Evolutionary conservation across 2,113 vertebrate species (phyloP).

Genomic region (Ginglymostoma cirratum): DNA sequence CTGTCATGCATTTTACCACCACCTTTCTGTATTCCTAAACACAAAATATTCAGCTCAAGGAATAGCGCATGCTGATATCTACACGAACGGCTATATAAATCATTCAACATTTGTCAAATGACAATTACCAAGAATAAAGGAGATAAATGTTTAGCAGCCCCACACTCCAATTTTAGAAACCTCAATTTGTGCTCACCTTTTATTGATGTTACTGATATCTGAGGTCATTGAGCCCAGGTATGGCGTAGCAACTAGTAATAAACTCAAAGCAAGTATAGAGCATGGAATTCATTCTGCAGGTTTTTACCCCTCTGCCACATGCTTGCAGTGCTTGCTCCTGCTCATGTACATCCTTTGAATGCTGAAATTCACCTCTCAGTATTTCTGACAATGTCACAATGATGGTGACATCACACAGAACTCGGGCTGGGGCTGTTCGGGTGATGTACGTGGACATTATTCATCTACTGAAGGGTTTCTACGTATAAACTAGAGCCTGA

Average conservation of each 20-base stretch:
- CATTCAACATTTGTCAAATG: not conserved
- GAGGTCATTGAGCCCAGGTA: not conserved
- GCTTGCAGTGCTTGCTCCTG: not conserved
- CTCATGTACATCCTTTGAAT: not conserved
- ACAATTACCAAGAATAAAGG: not conserved
- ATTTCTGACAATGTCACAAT: slow-evolving; percentile 2
- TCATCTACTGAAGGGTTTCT: not conserved
- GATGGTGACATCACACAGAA: not conserved
- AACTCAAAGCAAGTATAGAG: not conserved
- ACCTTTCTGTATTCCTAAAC: not conserved
- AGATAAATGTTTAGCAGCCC: too few relatives aligned
- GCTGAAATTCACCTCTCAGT: not conserved
- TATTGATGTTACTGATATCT: not conserved
- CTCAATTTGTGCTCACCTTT: not conserved
- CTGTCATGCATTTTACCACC: not conserved
- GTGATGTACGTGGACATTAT: not conserved
- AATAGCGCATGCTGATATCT: not conserved
- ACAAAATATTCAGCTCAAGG: not conserved
- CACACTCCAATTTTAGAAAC: not conserved
- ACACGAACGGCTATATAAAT: not conserved
- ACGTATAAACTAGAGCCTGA: not conserved
- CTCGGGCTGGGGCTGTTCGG: not conserved
- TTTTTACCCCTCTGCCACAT: not conserved
- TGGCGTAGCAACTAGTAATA: not conserved
- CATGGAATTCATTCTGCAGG: not conserved